phyloP scores from a whole-genome alignment of 2,113 vertebrate species.

The Proterorhinus semilunaris region DNA sequence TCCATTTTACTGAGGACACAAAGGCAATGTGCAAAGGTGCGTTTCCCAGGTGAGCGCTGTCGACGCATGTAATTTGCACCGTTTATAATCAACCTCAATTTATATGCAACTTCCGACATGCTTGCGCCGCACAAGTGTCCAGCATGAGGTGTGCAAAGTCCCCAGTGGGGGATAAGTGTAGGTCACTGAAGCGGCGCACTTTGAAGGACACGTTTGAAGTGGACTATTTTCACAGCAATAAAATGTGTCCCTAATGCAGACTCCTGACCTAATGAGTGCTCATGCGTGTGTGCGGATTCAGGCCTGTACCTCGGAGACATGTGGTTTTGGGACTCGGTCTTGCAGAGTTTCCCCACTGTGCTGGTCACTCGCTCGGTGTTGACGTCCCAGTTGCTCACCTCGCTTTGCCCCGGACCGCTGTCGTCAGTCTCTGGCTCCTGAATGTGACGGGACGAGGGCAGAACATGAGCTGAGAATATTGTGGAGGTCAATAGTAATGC shows the following conservation, averaged over 20 bases:
- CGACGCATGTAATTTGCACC: not conserved
- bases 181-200: not conserved
- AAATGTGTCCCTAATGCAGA: no score
- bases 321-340: constrained; percentile 78
- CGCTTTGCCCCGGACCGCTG: constrained; percentile 47
- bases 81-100: not conserved
- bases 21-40: not conserved
- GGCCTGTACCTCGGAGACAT: constrained; percentile 74
- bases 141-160: not conserved
- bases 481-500: constrained; percentile 15
- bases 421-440: constrained; percentile 72
- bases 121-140: not conserved
- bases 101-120: not conserved
- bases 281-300: constrained; percentile 16
- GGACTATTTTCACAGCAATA: no score
- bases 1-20: constrained; percentile 68
- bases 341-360: constrained; percentile 73
- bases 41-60: not conserved
- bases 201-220: not conserved
- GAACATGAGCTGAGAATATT: constrained; percentile 21
- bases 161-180: not conserved
- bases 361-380: constrained; percentile 63
- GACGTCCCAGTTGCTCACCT: constrained; percentile 70
- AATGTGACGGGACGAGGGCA: constrained; percentile 1
- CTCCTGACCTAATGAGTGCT: not conserved